These are phyloP conservation scores for Parotia lawesii DNA, from an alignment of 2,113 vertebrate genomes.

Conservation along the genomic window DNA sequence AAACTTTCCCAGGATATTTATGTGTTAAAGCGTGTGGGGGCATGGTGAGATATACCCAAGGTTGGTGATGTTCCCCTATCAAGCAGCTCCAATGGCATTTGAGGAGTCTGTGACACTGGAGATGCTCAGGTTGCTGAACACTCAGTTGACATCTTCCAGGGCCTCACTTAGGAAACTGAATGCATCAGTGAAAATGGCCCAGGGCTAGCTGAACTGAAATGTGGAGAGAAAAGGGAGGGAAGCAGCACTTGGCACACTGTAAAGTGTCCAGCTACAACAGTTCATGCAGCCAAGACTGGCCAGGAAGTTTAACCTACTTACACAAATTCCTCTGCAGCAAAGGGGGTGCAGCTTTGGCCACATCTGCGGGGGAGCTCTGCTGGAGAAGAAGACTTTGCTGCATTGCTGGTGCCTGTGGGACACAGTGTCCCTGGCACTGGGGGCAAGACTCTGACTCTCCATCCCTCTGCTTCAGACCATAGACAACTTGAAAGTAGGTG, in stretches of 20 bases:
- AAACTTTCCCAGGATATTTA: neutral
- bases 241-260: neutral
- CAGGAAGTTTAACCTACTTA: neutral
- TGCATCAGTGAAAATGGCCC: neutral
- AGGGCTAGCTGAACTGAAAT: neutral
- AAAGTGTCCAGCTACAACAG: neutral
- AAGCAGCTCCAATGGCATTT: neutral
- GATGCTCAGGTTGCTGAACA: neutral
- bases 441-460: neutral
- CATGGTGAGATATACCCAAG: neutral
- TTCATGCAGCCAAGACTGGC: neutral
- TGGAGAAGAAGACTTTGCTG: neutral
- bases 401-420: neutral
- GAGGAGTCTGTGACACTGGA: neutral
- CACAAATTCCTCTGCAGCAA: neutral
- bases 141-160: neutral
- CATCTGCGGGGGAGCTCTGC: neutral
- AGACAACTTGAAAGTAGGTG: accelerated
- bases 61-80: accelerated
- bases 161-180: neutral
- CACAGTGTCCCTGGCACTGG: neutral
- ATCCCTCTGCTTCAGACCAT: neutral
- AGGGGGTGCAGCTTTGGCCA: neutral
- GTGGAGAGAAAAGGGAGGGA: neutral
- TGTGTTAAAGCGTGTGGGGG: accelerated